Percentiles rank a stretch among this genome's conserved stretches.
Evolutionary conservation across 2,797 vertebrate species (phyloP).

Genomic region (Notolepis coatsorum): DNA sequence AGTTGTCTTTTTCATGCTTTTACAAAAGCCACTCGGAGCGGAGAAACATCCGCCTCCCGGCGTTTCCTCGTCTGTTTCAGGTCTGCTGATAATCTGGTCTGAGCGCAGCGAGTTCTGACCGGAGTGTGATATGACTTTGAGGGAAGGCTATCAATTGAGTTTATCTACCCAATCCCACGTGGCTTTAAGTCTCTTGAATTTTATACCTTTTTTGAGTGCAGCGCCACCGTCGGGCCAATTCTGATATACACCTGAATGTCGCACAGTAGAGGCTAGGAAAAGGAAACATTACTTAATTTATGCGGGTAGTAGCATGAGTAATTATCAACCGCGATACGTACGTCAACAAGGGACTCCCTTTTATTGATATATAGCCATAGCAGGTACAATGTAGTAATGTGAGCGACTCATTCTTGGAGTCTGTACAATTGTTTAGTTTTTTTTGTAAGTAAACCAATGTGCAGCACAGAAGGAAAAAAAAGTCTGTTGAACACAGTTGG

Average conservation of each 20-base stretch:
- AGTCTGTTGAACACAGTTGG: not conserved
- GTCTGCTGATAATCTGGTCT: not conserved
- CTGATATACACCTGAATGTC: not conserved
- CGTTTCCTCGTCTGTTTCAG: not conserved
- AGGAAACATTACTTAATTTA: not conserved
- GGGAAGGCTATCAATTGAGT: not conserved
- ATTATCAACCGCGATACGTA: not conserved
- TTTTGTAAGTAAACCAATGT: not conserved
- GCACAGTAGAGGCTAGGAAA: not conserved
- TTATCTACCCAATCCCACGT: not conserved
- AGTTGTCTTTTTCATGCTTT: conserved; percentile 77
- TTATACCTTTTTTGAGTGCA: not conserved
- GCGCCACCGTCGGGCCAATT: not conserved
- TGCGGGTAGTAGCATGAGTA: not conserved
- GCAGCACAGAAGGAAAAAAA: not conserved
- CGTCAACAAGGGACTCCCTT: not conserved
- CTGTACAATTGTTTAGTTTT: conserved; percentile 1
- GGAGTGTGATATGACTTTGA: not conserved
- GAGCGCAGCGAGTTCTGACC: not conserved
- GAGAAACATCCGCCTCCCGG: conserved; percentile 31
- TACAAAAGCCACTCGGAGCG: conserved; percentile 41
- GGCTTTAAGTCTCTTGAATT: not conserved
- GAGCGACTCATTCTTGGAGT: not conserved
- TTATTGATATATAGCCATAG: not conserved
- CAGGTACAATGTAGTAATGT: not conserved